A percentile compares a stretch with the other conserved stretches of the same genome.
Evolutionary conservation across 2,797 vertebrate species (phyloP).

Genomic region (Hapalemur alaotrensis): DNA sequence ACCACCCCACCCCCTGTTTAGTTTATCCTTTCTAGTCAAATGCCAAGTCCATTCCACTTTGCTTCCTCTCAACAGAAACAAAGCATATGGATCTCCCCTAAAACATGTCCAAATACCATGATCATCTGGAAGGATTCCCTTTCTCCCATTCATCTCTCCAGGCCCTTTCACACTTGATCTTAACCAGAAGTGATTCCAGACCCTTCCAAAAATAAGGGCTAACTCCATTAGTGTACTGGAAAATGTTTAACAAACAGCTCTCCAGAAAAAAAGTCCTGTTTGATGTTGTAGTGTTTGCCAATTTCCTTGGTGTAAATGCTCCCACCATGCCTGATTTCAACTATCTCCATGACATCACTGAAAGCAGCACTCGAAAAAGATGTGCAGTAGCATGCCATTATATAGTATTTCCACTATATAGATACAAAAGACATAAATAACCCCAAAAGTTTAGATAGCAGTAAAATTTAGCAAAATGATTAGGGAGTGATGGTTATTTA

Average conservation of each 20-base stretch:
- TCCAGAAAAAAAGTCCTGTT: neutral
- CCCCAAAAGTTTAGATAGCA: neutral
- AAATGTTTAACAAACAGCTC: neutral
- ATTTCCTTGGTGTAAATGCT: slow-evolving; percentile 40
- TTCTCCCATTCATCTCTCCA: neutral
- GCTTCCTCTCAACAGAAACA: slow-evolving; percentile 16
- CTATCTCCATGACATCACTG: neutral
- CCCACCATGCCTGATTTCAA: neutral
- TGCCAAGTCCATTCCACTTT: neutral
- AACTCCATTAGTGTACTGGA: neutral
- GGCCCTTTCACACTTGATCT: neutral
- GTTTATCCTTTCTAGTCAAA: neutral
- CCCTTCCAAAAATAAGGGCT: neutral
- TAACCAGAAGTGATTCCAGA: neutral
- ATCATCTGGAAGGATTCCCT: slow-evolving; percentile 16
- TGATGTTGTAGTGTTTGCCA: neutral
- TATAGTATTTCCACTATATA: neutral
- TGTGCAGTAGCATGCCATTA: neutral
- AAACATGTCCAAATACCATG: neutral
- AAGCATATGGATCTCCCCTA: neutral
- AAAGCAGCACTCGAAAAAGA: neutral
- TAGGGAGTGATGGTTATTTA: neutral
- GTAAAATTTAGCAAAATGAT: neutral
- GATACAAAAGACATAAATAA: neutral
- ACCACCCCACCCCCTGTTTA: neutral